These are phyloP conservation scores for Actinia equina DNA, from an alignment of 64 coral and sea anemone genomes.

Conservation along the genomic window DNA sequence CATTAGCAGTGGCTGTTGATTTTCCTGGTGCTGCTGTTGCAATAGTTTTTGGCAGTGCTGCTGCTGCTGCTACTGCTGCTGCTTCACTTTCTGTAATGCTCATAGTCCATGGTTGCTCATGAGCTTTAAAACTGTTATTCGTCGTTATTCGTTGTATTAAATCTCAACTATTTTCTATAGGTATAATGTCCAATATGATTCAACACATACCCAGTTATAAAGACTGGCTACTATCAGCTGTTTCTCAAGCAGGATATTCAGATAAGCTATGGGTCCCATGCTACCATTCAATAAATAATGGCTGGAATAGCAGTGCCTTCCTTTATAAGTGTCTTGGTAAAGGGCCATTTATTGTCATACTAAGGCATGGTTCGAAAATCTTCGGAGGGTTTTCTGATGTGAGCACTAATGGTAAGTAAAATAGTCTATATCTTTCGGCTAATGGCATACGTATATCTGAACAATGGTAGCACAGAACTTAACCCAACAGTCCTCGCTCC, in stretches of 20 bases:
- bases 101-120: too few species aligned
- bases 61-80: too few species aligned
- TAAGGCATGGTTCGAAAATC: slow-evolving; percentile 4
- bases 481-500: too few species aligned
- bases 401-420: not conserved
- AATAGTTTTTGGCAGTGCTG: too few species aligned
- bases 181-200: slow-evolving; percentile 26
- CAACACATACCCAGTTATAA: not conserved
- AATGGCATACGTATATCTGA: too few species aligned
- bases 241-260: slow-evolving; percentile 30
- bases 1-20: too few species aligned
- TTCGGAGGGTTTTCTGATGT: slow-evolving; percentile 52
- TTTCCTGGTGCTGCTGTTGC: too few species aligned
- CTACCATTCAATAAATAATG: slow-evolving; percentile 28
- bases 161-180: not conserved
- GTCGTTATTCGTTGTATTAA: not conserved
- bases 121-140: too few species aligned
- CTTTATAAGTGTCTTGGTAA: slow-evolving; percentile 25
- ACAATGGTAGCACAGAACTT: too few species aligned
- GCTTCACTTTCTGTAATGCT: too few species aligned
- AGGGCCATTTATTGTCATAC: slow-evolving; percentile 27
- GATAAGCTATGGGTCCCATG: slow-evolving; percentile 21
- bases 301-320: slow-evolving; percentile 29
- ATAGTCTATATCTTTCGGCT: too few species aligned
- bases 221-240: not conserved